Conservation (phyloP, 2,797 vertebrate genomes). For the Falco biarmicus region DNA sequence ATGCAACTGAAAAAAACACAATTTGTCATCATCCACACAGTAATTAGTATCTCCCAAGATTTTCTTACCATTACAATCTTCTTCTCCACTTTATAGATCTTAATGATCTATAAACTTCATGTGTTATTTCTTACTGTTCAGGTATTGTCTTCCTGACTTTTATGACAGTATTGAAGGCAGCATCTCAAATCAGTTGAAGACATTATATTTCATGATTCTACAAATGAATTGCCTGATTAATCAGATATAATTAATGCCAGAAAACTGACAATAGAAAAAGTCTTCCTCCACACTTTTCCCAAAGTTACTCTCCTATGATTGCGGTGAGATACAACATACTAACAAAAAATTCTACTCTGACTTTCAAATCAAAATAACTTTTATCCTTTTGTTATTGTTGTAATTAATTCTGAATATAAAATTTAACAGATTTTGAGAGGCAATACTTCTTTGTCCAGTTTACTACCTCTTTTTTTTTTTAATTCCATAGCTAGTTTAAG, state of each 20-base stretch:
- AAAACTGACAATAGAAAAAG: not conserved
- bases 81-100: not conserved
- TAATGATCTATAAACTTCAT: not conserved
- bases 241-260: not conserved
- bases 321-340: not conserved
- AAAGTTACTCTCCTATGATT: not conserved
- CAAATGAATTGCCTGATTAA: not conserved
- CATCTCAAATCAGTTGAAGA: not conserved
- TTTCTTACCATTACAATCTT: not conserved
- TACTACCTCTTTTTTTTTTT: not conserved
- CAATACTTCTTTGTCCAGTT: not conserved
- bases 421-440: not conserved
- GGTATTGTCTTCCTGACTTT: not conserved
- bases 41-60: not conserved
- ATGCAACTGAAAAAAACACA: not conserved
- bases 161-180: not conserved
- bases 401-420: not conserved
- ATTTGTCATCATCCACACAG: not conserved
- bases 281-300: not conserved
- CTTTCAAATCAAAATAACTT: not conserved
- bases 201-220: not conserved
- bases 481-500: not conserved
- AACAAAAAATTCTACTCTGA: not conserved
- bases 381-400: not conserved
- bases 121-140: not conserved